Evolutionary conservation across 2,113 vertebrate genomes (phyloP), one percentile per base, ranked within the genome.

Genomic region (Catharus fuscescens): DNA sequence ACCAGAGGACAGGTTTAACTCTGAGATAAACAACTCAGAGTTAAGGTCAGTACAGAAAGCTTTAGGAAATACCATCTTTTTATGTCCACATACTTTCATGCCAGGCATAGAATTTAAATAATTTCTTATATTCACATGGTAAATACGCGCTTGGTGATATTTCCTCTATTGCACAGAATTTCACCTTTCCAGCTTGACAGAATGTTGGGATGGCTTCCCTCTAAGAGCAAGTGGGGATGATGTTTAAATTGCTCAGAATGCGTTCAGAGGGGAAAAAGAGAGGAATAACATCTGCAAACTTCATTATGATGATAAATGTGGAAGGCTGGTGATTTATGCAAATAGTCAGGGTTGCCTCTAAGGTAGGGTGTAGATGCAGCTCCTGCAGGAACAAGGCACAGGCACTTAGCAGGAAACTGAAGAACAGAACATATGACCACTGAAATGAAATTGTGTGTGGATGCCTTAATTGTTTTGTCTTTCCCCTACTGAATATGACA

Each of bases 111-210:
- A 69, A 60, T 36, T 80, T 11, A 57, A 70, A n/a, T 62, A 15
- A 59, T 53, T 60, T 85, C 24, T 74, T 36, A 34, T 40, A 67
- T 57, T 88, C 12, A 34, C 3, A 23, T 6, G 7, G 5, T 53
- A 84, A 67, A 29, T 28, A 77, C 0, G 0, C 42, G 7, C 23
- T 45, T 1, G 1, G 50, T 31, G 40, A 4, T 65, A 69, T 16
- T 80, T 92, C 60, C 71, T 61, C 77, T 82, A 52, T 14, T 66
- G 45, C 25, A 50, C 13, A 34, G 48, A 56, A 69, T 57, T 61
- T n/a, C 61, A 29, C 34, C 7, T 72, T 67, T 57, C 50, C 45
- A 87, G 59, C 25, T 54, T 69, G 44, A 34, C 19, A 61, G 32
- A 52, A 59, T 4, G 14, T 47, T 86, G 47, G 42, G 60, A 36